phyloP scores from a whole-genome alignment of 2,888 invertebrate species.

The Sicus ferrugineus region DNA sequence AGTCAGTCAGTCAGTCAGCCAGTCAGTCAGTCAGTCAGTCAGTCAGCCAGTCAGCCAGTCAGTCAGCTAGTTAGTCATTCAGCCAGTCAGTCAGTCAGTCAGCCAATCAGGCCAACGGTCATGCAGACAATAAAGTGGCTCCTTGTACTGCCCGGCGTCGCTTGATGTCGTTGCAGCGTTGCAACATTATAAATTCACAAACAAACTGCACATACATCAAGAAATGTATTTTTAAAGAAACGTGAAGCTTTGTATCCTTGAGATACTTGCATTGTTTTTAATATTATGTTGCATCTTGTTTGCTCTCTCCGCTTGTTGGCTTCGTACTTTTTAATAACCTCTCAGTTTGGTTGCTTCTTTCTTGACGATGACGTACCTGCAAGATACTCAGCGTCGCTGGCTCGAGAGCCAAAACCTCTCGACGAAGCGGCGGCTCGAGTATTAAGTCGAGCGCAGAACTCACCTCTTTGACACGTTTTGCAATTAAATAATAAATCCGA shows the following conservation, averaged over 20 bases:
- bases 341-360: background rate
- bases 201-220: too few species aligned
- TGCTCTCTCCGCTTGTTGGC: background rate
- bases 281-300: background rate
- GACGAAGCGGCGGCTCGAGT: background rate
- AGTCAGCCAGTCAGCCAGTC: too few species aligned
- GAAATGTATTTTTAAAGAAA: too few species aligned
- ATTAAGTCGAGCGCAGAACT: constrained; percentile 18
- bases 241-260: constrained; percentile 18
- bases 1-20: too few species aligned
- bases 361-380: background rate
- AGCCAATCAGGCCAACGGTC: constrained; percentile 2
- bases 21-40: too few species aligned
- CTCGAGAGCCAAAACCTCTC: background rate
- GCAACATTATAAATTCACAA: too few species aligned
- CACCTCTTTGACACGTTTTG: constrained; percentile 37
- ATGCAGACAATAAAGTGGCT: background rate
- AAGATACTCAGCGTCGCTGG: background rate
- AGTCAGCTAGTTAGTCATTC: too few species aligned
- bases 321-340: background rate
- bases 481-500: constrained; percentile 32
- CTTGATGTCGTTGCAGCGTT: too few species aligned
- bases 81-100: constrained; percentile 3
- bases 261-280: background rate
- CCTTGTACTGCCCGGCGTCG: too few species aligned